Evolutionary conservation across 2,888 invertebrate genomes (phyloP).

Genomic region (Drosophila barbarae): DNA sequence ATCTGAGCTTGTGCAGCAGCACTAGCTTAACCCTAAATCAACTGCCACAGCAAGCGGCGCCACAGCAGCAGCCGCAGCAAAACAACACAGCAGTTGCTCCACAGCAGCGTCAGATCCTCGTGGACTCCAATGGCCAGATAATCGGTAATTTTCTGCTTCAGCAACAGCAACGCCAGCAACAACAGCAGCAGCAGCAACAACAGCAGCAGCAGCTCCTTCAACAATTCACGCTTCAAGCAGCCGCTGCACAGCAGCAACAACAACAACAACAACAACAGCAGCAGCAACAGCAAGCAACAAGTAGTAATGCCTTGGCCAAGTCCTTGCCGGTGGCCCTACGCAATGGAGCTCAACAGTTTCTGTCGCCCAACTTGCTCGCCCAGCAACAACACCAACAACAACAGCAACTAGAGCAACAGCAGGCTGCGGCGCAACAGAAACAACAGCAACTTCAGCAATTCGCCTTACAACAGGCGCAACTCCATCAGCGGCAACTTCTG

Average conservation of each 20-base stretch:
- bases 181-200: conserved; percentile 61
- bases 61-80: conserved; percentile 44
- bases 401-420: conserved; percentile 60
- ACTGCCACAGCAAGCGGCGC: conserved; percentile 44
- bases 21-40: conserved; percentile 57
- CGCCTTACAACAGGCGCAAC: conserved; percentile 65
- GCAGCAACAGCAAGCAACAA: conserved; percentile 61
- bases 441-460: conserved; percentile 74
- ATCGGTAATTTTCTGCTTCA: conserved; percentile 76
- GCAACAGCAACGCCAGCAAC: conserved; percentile 44
- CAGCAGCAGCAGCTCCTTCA: conserved; percentile 59
- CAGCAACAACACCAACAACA: conserved; percentile 66
- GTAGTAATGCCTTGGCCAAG: conserved; percentile 57
- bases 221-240: conserved; percentile 55
- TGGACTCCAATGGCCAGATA: conserved; percentile 78
- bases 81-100: conserved; percentile 32
- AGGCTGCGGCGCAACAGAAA: conserved; percentile 52
- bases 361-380: conserved; percentile 54
- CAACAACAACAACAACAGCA: conserved; percentile 51
- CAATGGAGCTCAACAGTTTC: conserved; percentile 70
- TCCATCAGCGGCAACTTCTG: conserved; percentile 67
- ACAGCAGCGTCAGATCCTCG: conserved; percentile 72
- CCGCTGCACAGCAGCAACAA: conserved; percentile 60
- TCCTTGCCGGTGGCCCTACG: conserved; percentile 67
- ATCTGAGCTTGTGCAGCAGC: conserved; percentile 73